Conservation (phyloP, 2,888 invertebrate species). For the Drosophila niveifrons region DNA sequence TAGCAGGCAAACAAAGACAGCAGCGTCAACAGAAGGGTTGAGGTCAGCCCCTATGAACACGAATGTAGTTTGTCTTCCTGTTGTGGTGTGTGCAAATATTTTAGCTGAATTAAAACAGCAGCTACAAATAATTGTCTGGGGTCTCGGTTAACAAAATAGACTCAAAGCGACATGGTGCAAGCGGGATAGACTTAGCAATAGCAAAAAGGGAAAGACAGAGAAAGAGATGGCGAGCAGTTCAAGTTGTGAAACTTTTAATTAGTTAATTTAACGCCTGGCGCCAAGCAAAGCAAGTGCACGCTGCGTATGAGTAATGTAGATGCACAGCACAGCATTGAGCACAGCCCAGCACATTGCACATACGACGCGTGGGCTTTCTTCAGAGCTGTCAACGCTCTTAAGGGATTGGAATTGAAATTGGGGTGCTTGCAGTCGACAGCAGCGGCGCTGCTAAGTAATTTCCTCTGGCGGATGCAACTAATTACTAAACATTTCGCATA, state of each 20-base stretch:
- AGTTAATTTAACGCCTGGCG: conserved; percentile 77
- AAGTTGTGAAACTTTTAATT: conserved; percentile 74
- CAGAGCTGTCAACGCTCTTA: conserved; percentile 60
- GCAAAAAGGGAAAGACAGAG: conserved; percentile 9
- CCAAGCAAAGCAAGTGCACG: conserved; percentile 55
- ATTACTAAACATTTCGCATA: conserved; percentile 81
- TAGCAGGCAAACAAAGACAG: conserved; percentile 35
- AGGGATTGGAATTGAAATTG: conserved; percentile 27
- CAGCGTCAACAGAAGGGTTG: conserved; percentile 8
- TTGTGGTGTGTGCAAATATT: conserved; percentile 59
- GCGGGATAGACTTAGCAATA: conserved; percentile 1
- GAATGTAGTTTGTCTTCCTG: conserved; percentile 27
- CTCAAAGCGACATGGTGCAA: conserved; percentile 9
- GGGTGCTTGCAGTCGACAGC: conserved; percentile 50
- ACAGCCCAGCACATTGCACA: conserved; percentile 25
- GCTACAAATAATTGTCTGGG: conserved; percentile 72
- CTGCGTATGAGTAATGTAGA: conserved; percentile 71
- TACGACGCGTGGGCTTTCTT: conserved; percentile 49
- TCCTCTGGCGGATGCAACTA: conserved; percentile 80
- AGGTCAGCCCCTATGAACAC: conserved; percentile 41
- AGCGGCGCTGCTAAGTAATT: conserved; percentile 67
- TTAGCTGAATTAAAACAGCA: conserved; percentile 64
- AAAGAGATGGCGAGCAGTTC: background rate
- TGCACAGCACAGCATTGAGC: conserved; percentile 11
- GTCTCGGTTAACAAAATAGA: conserved; percentile 48